A percentile compares a stretch with the other conserved stretches of the same genome.
Evolutionary conservation across 1,140 invertebrate genomes (phyloP).

Genomic region (Goniozus legneri): DNA sequence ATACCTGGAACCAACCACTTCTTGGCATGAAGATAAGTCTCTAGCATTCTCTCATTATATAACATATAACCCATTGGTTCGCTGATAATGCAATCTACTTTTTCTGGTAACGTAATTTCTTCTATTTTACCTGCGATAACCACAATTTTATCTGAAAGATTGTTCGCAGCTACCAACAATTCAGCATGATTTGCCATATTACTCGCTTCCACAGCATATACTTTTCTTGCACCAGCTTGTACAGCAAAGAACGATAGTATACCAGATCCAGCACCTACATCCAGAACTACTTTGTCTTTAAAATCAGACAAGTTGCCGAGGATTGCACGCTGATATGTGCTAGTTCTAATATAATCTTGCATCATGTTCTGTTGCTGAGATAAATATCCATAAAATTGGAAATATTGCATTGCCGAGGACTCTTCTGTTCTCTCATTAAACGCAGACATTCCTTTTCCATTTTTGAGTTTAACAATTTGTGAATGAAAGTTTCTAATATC

Average conservation of each 20-base stretch:
- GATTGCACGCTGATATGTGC: constrained; percentile 97
- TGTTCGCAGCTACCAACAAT: constrained; percentile 86
- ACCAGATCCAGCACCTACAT: constrained; percentile 96
- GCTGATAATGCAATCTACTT: constrained; percentile 95
- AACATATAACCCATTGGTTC: constrained; percentile 99
- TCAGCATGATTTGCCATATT: constrained; percentile 98
- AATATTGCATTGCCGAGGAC: constrained; percentile 96
- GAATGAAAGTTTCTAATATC: constrained; percentile 77
- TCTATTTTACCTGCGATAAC: constrained; percentile 98
- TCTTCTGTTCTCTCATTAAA: constrained; percentile 97
- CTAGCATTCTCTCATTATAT: constrained; percentile 98
- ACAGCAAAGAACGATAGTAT: constrained; percentile 98
- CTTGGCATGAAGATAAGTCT: constrained; percentile 97
- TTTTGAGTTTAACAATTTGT: constrained; percentile 73
- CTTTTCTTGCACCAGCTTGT: constrained; percentile 93
- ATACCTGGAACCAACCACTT: constrained; percentile 92
- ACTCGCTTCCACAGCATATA: constrained; percentile 98
- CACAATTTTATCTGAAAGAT: constrained; percentile 79
- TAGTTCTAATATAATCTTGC: constrained; percentile 97
- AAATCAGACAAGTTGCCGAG: constrained; percentile 92
- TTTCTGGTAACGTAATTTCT: constrained; percentile 93
- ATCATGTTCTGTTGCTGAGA: constrained; percentile 99
- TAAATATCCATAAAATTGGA: constrained; percentile 97
- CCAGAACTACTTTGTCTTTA: constrained; percentile 87
- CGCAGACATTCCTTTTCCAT: constrained; percentile 75